A percentile compares a stretch with the other conserved stretches of the same genome.
Conservation (phyloP, 2,797 vertebrate genomes). For the Garrulus glandarius region DNA sequence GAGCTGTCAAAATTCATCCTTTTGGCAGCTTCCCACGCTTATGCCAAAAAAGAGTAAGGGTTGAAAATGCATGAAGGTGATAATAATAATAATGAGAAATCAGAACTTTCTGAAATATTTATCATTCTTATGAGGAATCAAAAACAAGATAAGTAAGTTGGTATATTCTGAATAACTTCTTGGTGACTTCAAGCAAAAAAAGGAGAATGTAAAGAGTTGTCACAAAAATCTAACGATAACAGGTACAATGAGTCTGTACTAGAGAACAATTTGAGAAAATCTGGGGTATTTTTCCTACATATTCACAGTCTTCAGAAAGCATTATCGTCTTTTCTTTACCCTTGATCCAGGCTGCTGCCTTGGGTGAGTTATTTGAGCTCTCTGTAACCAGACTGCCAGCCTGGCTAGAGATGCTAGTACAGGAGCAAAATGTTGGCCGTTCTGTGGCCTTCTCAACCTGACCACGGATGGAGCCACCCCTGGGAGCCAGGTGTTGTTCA, state of each 20-base stretch:
- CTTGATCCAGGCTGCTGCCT: not conserved
- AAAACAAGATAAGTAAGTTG: not conserved
- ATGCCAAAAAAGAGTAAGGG: not conserved
- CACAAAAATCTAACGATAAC: not conserved
- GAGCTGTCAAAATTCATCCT: conserved; percentile 6
- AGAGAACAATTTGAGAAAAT: not conserved
- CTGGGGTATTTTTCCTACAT: not conserved
- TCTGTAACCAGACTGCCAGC: not conserved
- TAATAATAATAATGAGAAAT: not conserved
- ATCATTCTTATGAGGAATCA: not conserved
- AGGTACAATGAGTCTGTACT: not conserved
- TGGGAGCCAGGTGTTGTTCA: not conserved
- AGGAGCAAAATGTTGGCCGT: not conserved
- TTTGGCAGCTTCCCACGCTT: not conserved
- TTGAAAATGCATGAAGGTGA: not conserved
- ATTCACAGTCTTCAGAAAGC: not conserved
- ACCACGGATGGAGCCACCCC: not conserved
- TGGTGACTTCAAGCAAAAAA: not conserved
- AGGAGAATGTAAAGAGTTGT: not conserved
- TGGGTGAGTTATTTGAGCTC: not conserved
- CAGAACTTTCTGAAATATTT: not conserved
- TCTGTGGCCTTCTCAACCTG: not conserved
- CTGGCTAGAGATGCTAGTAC: not conserved
- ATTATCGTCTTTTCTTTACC: not conserved
- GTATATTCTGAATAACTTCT: not conserved